These are phyloP conservation scores for Cephalopterus ornatus DNA, from an alignment of 2,113 vertebrate species.

Conservation along the genomic window DNA sequence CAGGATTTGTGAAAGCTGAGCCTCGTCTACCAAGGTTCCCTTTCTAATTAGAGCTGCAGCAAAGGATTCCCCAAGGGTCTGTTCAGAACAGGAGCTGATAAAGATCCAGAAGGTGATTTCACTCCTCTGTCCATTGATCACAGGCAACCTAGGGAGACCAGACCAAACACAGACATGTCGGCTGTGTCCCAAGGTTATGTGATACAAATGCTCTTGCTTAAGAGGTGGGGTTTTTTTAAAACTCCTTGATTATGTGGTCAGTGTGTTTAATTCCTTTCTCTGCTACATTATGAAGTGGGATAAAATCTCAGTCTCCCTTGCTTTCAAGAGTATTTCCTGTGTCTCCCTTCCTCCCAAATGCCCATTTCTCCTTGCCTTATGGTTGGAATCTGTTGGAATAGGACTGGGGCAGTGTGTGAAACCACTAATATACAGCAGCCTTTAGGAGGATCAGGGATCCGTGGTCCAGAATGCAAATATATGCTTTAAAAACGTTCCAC, in stretches of 20 bases:
- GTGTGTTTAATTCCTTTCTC: conserved; percentile 40
- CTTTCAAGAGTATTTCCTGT: conserved; percentile 46
- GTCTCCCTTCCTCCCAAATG: not conserved
- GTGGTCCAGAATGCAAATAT: conserved; percentile 32
- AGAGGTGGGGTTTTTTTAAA: not conserved
- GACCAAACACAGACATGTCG: conserved; percentile 55
- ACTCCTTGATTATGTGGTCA: conserved; percentile 37
- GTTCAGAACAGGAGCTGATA: conserved; percentile 43
- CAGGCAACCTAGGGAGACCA: conserved; percentile 60
- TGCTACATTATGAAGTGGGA: conserved; percentile 43
- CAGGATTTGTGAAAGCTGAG: not conserved
- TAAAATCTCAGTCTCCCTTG: conserved; percentile 23
- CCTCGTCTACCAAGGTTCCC: not conserved
- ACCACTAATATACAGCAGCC: not conserved
- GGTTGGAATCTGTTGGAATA: conserved; percentile 5
- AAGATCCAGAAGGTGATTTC: conserved; percentile 66
- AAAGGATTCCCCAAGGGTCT: not conserved
- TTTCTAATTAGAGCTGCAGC: not conserved
- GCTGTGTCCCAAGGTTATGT: conserved; percentile 51
- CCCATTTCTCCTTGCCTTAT: conserved; percentile 8
- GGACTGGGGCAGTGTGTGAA: conserved; percentile 10
- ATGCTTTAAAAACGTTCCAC: conserved; percentile 38
- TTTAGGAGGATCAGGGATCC: conserved; percentile 25
- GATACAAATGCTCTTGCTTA: conserved; percentile 25
- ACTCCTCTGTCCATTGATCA: conserved; percentile 43